These are phyloP conservation scores for Triops longicaudatus DNA, from an alignment of 1,140 invertebrate species.

Conservation along the genomic window DNA sequence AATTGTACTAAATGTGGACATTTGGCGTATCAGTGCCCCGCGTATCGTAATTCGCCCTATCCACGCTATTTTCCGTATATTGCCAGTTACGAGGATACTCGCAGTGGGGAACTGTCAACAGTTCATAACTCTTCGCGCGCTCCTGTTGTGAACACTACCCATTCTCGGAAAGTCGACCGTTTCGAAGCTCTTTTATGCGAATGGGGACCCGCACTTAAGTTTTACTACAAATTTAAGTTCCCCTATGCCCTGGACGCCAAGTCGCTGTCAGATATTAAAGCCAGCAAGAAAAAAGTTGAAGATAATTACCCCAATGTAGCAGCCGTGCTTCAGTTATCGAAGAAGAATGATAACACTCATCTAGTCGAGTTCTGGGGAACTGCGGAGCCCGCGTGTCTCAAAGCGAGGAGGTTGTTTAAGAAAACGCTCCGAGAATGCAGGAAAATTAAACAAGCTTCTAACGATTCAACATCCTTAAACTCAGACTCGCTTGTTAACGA, in stretches of 20 bases:
- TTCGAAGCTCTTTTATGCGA: neutral
- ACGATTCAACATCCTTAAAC: too few species aligned
- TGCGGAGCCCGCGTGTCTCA: neutral
- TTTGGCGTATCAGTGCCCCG: neutral
- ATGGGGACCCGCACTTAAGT: neutral
- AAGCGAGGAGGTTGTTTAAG: neutral
- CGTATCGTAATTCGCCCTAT: neutral
- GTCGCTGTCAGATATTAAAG: neutral
- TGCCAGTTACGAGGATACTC: neutral
- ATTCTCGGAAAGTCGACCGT: too few species aligned
- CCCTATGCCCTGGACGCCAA: neutral
- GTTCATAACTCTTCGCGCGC: too few species aligned
- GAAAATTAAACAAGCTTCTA: neutral
- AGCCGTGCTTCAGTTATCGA: neutral
- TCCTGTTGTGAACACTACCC: neutral
- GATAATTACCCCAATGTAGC: neutral
- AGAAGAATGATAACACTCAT: neutral
- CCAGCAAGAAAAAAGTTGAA: neutral
- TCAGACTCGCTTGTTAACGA: too few species aligned
- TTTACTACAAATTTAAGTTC: neutral
- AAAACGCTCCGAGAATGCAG: neutral
- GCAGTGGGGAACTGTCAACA: neutral
- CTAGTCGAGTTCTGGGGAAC: constrained; percentile 4
- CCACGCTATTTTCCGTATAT: neutral
- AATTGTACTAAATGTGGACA: neutral